phyloP scores from a whole-genome alignment of 2,113 vertebrate species.

The Sakesphorus luctuosus region DNA sequence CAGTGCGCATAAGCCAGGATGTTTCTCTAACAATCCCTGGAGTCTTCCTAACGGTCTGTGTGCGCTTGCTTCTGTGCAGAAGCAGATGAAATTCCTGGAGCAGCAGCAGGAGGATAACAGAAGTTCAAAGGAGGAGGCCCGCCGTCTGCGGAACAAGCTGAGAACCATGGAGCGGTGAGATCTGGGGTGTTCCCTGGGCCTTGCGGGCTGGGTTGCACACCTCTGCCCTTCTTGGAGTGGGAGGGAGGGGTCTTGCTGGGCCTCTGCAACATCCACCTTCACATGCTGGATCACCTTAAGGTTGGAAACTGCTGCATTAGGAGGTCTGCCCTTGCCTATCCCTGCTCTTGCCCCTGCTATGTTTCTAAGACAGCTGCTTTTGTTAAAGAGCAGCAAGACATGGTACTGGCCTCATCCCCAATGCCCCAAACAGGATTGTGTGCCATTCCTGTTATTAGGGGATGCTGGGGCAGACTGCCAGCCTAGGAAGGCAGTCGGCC shows the following conservation, averaged over 20 bases:
- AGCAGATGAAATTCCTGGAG: slow-evolving; percentile 94
- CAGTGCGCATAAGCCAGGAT: not conserved
- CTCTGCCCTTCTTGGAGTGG: not conserved
- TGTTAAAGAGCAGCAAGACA: not conserved
- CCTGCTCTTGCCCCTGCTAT: not conserved
- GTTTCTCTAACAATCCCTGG: not conserved
- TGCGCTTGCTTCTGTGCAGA: slow-evolving; percentile 75
- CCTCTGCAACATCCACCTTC: not conserved
- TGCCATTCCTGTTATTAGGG: not conserved
- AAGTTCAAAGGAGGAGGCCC: slow-evolving; percentile 86
- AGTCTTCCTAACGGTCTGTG: not conserved
- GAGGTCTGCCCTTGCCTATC: not conserved
- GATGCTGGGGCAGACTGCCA: not conserved
- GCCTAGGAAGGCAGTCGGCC: not conserved
- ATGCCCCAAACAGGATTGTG: not conserved
- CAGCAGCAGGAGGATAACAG: slow-evolving; percentile 85
- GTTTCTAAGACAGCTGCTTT: not conserved
- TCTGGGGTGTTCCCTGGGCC: not conserved
- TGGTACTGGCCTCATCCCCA: not conserved
- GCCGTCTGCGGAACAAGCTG: slow-evolving; percentile 84
- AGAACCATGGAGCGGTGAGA: slow-evolving; percentile 87
- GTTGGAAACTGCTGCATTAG: not conserved
- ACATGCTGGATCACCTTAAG: not conserved
- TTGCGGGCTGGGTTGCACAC: not conserved
- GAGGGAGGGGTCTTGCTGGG: not conserved